Evolutionary conservation across 2,888 invertebrate species (phyloP), one percentile per base, ranked within the genome.

Genomic region (Cordilura impudica): DNA sequence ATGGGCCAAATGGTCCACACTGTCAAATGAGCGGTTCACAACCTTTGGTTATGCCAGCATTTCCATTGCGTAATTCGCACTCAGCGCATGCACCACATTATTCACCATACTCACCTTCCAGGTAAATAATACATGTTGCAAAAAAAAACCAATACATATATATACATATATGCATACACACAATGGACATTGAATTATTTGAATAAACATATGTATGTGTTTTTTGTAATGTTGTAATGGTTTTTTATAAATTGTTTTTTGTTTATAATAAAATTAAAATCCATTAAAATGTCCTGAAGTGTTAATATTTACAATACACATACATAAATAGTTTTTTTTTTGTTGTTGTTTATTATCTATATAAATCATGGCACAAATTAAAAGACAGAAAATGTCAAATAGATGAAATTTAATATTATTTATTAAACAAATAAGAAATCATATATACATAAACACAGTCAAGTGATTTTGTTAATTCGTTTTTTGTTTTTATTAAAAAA

Each of bases 31-130:
- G 90, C 84, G 92, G 93, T 84, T 93, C 92, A 88, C 93, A 94
- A 88, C 94, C 95, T 69, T 92, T 96, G 89, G 96, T 96, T 85
- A 95, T 96, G 94, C 95, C 96, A 76, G 96, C 95, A 87, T 96
- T 96, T 91, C 96, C 96, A 58, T 92, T 95, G 85, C 93, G 95
- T 81, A 91, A 92, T 83, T 91, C 92, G 85, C 91, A 91, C 87
- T 90, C 91, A 87, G 91, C 91, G 82, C 91, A 92, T 87, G 94
- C 95, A 88, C 94, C 94, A 85, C 95, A 95, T 90, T 95, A 96
- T 86, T 95, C 95, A 89, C 96, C 96, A 83, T 96, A 96, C 92
- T 96, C 96, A 86, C 96, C 96, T 89, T 96, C 96, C 89, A 94
- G 97, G 90, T 90, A 87, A 85, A 23, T 51, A 69, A 26, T 63